Evolutionary conservation across 2,888 invertebrate genomes (phyloP).

Genomic region (Caenorhabditis sp.): DNA sequence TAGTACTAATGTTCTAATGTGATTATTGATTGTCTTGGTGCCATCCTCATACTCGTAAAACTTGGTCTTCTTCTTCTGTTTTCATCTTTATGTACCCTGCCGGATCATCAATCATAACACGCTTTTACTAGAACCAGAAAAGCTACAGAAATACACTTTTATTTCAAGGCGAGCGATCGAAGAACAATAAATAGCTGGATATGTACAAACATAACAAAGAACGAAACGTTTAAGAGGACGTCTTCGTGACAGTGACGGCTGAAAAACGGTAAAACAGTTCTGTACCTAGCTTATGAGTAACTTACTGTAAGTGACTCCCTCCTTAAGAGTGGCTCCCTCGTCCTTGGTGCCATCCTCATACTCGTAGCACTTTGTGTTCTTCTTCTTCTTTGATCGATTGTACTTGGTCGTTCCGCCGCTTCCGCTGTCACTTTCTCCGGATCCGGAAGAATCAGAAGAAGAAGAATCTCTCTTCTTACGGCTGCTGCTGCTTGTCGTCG

Average conservation of each 20-base stretch:
- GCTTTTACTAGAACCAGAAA: no score
- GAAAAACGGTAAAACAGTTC: background rate
- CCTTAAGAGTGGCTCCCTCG: constrained; percentile 28
- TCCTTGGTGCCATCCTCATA: constrained; percentile 51
- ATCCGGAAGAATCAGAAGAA: constrained; percentile 6
- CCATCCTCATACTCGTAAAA: no score
- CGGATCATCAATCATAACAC: no score
- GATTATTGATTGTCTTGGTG: no score
- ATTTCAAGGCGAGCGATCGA: no score
- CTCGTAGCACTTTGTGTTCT: constrained; percentile 37
- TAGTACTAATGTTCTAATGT: no score
- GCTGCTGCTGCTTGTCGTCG: background rate
- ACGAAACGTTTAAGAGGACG: no score
- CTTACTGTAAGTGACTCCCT: constrained; percentile 43
- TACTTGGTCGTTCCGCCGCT: constrained; percentile 18
- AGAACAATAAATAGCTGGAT: no score
- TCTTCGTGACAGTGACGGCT: constrained; percentile 1
- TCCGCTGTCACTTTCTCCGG: constrained; percentile 21
- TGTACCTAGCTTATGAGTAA: background rate
- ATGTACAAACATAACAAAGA: no score
- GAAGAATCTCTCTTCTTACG: constrained; percentile 34
- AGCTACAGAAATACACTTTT: no score
- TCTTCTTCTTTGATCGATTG: constrained; percentile 40
- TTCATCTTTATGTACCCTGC: no score
- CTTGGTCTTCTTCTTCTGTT: no score